phyloP scores from a whole-genome alignment of 2,888 invertebrate species.

The Sarcophaga carnaria region DNA sequence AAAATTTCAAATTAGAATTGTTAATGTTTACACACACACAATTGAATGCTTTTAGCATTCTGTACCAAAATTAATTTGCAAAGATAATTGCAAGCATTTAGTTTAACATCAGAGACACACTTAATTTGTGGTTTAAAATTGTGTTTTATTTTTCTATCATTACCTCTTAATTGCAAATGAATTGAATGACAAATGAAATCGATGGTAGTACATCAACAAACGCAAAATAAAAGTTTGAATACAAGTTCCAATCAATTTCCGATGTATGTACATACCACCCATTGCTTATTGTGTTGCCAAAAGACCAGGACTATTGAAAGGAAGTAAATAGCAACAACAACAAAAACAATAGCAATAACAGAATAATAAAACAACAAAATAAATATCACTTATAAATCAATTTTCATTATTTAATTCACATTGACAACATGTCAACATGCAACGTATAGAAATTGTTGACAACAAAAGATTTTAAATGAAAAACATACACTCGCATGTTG shows the following conservation, averaged over 20 bases:
- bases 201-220: neutral
- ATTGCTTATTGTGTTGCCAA: conserved; percentile 13
- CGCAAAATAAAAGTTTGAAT: conserved; percentile 6
- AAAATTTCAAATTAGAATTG: neutral
- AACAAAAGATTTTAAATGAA: conserved; percentile 51
- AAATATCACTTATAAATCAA: conserved; percentile 66
- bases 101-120: neutral
- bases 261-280: neutral
- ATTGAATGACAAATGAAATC: conserved; percentile 23
- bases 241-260: conserved; percentile 7
- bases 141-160: neutral
- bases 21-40: neutral
- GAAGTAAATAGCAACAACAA: neutral
- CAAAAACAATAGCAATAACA: neutral
- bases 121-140: neutral
- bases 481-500: conserved; percentile 13
- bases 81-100: neutral
- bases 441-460: conserved; percentile 50
- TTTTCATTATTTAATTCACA: conserved; percentile 61
- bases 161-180: neutral
- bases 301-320: neutral
- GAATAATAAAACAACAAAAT: neutral
- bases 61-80: neutral
- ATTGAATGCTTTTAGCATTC: neutral
- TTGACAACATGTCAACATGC: conserved; percentile 62